Percentiles rank a stretch among this genome's conserved stretches.
Conservation (phyloP, 1,140 invertebrate species). For the Magallana gigas region DNA sequence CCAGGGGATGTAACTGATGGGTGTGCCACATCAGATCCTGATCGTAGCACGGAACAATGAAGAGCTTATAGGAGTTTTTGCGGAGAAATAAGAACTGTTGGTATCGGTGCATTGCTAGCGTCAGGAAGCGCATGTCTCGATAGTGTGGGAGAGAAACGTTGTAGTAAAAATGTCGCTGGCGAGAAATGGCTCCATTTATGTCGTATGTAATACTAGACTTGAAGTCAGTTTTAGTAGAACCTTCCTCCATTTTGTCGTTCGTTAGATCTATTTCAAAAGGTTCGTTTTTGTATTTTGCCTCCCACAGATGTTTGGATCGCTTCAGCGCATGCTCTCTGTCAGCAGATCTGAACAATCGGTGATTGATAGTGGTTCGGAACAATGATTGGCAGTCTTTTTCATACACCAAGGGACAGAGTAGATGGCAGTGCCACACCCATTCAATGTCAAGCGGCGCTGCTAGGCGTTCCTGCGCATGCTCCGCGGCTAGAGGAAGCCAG, state of each 20-base stretch:
- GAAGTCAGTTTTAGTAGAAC: conserved; percentile 11
- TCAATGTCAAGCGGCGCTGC: conserved; percentile 80
- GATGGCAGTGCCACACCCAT: conserved; percentile 81
- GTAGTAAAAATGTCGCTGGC: conserved; percentile 78
- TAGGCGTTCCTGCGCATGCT: conserved; percentile 66
- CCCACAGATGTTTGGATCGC: conserved; percentile 68
- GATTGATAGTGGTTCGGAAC: conserved; percentile 77
- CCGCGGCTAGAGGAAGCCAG: conserved; percentile 79
- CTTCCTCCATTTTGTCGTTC: neutral
- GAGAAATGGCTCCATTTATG: conserved; percentile 75
- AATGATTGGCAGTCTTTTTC: conserved; percentile 77
- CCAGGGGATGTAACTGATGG: conserved; percentile 79
- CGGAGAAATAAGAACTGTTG: conserved; percentile 80
- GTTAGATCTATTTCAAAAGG: conserved; percentile 65
- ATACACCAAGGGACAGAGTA: conserved; percentile 79
- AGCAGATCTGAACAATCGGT: conserved; percentile 74
- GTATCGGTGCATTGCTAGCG: conserved; percentile 78
- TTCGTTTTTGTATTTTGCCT: conserved; percentile 65
- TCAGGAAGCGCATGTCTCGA: conserved; percentile 77
- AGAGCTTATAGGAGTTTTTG: conserved; percentile 75
- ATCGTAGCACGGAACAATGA: conserved; percentile 81
- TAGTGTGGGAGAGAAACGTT: conserved; percentile 81
- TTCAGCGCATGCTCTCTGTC: conserved; percentile 57
- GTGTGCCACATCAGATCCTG: conserved; percentile 81
- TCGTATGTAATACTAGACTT: conserved; percentile 73